These are phyloP conservation scores for Muntiacus reevesi DNA, from an alignment of 2,113 vertebrate species.

Conservation along the genomic window DNA sequence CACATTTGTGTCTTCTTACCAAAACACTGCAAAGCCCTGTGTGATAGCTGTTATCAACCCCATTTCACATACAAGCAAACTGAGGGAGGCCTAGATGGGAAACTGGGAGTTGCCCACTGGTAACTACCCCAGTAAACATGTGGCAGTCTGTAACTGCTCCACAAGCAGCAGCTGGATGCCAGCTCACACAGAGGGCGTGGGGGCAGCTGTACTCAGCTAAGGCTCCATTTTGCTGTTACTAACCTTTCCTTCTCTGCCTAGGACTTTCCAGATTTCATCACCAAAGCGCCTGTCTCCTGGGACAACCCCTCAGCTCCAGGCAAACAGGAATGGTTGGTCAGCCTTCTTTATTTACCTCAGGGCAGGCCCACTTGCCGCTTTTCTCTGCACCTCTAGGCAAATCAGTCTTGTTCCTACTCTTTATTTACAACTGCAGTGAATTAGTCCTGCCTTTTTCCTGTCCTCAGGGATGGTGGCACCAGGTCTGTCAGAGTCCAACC, in stretches of 20 bases:
- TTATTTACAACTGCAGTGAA: background rate
- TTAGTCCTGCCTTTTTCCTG: background rate
- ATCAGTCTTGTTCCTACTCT: background rate
- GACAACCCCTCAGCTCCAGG: background rate
- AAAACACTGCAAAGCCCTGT: background rate
- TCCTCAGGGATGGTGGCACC: background rate
- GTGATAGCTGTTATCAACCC: background rate
- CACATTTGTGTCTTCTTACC: background rate
- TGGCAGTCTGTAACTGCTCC: background rate
- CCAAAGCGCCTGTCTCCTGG: background rate
- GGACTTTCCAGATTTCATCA: background rate
- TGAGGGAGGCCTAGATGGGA: background rate
- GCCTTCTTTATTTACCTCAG: background rate
- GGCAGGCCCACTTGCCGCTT: accelerated
- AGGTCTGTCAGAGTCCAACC: background rate
- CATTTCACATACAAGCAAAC: background rate
- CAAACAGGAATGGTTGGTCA: background rate
- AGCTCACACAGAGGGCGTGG: accelerated
- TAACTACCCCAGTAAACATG: background rate
- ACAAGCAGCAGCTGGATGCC: background rate
- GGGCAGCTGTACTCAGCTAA: background rate
- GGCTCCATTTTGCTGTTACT: background rate
- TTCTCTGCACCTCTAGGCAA: background rate
- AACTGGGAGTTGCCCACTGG: too few relatives aligned
- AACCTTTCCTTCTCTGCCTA: background rate